Conservation (phyloP, 2,113 vertebrate genomes). For the Pungitius pungitius region DNA sequence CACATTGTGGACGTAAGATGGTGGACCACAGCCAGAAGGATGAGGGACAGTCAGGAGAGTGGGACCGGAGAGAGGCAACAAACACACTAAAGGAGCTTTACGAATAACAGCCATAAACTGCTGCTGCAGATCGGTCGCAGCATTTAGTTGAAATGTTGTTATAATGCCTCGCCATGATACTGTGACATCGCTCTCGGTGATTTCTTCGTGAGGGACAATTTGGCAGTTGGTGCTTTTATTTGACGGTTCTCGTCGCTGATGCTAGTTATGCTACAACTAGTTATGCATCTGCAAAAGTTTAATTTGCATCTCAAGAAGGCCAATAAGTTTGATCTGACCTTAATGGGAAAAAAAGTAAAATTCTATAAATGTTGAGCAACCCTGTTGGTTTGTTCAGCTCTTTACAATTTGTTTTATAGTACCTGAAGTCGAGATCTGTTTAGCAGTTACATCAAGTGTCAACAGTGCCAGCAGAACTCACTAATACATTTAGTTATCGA, state of each 20-base stretch:
- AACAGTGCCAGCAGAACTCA: neutral
- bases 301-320: neutral
- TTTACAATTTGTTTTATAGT: neutral
- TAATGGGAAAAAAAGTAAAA: neutral
- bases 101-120: neutral
- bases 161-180: neutral
- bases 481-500: neutral
- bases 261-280: neutral
- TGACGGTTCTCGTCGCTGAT: neutral
- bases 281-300: neutral
- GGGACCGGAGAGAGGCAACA: neutral
- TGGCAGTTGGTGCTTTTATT: neutral
- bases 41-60: neutral
- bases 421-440: neutral
- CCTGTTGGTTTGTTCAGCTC: neutral
- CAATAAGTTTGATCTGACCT: neutral
- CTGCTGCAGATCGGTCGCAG: neutral
- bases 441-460: neutral
- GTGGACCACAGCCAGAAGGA: neutral
- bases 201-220: neutral
- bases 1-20: neutral
- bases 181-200: neutral
- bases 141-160: neutral
- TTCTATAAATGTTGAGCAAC: neutral
- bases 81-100: neutral